phyloP scores from a whole-genome alignment of 2,797 vertebrate genomes.

The Sebastes variabilis region DNA sequence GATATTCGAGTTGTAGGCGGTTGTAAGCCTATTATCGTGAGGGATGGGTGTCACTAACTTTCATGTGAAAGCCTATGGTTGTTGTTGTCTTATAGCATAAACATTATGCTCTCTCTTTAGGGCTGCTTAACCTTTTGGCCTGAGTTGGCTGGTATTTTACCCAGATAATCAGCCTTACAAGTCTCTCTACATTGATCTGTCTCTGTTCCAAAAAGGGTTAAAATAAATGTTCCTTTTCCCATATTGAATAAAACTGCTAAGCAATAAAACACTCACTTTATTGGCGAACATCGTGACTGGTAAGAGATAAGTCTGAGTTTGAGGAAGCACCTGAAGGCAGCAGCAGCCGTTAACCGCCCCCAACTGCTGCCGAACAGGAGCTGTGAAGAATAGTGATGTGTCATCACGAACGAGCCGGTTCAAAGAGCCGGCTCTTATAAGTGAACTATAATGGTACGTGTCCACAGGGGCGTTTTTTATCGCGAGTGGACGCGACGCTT shows the following conservation, averaged over 20 bases:
- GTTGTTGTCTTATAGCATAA: neutral
- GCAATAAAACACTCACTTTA: too few relatives aligned
- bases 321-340: slow-evolving; percentile 57
- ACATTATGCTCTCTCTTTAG: neutral
- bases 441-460: too few relatives aligned
- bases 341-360: slow-evolving; percentile 57
- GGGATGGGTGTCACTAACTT: neutral
- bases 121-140: neutral
- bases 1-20: neutral
- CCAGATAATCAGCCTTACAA: neutral
- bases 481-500: too few relatives aligned
- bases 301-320: neutral
- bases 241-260: neutral
- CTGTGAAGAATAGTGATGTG: neutral
- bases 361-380: slow-evolving; percentile 42
- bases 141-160: neutral
- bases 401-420: too few relatives aligned
- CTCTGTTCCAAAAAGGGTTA: neutral
- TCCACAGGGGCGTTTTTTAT: too few relatives aligned
- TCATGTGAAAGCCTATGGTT: neutral
- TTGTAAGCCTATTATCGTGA: neutral
- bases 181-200: fast-evolving
- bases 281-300: neutral
- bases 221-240: neutral
- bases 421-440: too few relatives aligned